phyloP scores from a whole-genome alignment of 1,140 invertebrate genomes.

The Sminthurides bifidus region DNA sequence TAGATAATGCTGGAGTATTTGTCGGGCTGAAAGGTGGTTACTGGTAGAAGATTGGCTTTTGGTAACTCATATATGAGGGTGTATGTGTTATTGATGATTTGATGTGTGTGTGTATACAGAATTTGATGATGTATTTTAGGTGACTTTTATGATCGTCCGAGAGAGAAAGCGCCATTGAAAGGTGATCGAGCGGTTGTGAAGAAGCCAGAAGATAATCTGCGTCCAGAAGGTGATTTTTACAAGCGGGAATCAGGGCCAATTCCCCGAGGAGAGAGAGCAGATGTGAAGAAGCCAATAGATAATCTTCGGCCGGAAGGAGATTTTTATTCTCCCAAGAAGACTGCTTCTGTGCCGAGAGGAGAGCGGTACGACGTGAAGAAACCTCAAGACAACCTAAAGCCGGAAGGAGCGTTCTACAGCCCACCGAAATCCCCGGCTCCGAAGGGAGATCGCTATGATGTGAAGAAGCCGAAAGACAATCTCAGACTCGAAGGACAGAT shows the following conservation, averaged over 20 bases:
- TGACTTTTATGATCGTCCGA: slow-evolving; percentile 35
- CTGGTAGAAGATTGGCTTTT: too few relatives aligned
- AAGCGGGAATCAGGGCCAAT: slow-evolving; percentile 7
- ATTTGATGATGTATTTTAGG: too few relatives aligned
- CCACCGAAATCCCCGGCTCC: slow-evolving; percentile 23
- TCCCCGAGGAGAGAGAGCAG: slow-evolving; percentile 9
- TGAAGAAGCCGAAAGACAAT: slow-evolving; percentile 47
- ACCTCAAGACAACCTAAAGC: slow-evolving; percentile 45
- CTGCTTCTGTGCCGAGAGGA: slow-evolving; percentile 3
- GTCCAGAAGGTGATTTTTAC: slow-evolving; percentile 39
- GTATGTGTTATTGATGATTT: too few relatives aligned
- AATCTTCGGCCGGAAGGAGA: slow-evolving; percentile 40
- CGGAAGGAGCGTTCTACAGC: slow-evolving; percentile 45
- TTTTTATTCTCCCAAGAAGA: slow-evolving; percentile 38
- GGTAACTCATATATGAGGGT: too few relatives aligned
- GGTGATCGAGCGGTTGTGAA: slow-evolving; percentile 28
- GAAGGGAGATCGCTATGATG: slow-evolving; percentile 39
- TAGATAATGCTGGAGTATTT: too few relatives aligned
- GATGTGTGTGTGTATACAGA: too few relatives aligned
- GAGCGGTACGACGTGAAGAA: slow-evolving; percentile 6
- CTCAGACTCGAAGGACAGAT: slow-evolving; percentile 45
- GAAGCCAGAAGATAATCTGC: slow-evolving; percentile 33
- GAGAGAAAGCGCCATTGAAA: not conserved
- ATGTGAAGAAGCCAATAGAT: slow-evolving; percentile 32
- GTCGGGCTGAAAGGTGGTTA: too few relatives aligned